Conservation (phyloP, 2,113 vertebrate genomes). For the Copsychus sechellarum region DNA sequence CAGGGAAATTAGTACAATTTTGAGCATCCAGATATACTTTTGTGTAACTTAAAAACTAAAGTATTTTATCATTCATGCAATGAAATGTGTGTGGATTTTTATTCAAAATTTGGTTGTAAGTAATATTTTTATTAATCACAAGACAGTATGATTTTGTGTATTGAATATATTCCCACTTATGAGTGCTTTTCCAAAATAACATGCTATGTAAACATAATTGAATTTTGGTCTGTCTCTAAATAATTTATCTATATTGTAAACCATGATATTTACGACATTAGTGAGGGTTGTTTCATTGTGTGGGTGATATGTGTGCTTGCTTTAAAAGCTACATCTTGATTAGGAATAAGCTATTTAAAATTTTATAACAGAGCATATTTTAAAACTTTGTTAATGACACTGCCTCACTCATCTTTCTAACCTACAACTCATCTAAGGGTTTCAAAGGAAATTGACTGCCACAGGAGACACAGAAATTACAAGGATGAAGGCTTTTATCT, state of each 20-base stretch:
- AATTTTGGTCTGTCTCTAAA: neutral
- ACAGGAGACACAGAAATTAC: neutral
- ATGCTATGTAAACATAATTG: neutral
- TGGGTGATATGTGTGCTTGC: neutral
- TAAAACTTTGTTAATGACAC: neutral
- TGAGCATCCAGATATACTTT: neutral
- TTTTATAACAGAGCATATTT: neutral
- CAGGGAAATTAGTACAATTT: neutral
- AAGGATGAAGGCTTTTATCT: neutral
- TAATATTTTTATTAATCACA: neutral
- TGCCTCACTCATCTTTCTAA: neutral
- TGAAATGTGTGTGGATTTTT: neutral
- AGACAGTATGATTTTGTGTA: neutral
- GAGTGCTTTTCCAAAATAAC: neutral
- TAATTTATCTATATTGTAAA: neutral
- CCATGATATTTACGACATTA: neutral
- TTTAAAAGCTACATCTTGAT: neutral
- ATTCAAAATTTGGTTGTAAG: neutral
- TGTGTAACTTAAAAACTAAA: neutral
- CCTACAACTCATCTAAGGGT: neutral
- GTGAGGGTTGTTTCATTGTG: neutral
- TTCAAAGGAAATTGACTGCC: neutral
- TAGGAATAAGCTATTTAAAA: neutral
- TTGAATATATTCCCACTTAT: neutral
- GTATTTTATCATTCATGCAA: neutral